phyloP scores from a whole-genome alignment of 1,140 invertebrate genomes.

The Odontomachus brunneus region DNA sequence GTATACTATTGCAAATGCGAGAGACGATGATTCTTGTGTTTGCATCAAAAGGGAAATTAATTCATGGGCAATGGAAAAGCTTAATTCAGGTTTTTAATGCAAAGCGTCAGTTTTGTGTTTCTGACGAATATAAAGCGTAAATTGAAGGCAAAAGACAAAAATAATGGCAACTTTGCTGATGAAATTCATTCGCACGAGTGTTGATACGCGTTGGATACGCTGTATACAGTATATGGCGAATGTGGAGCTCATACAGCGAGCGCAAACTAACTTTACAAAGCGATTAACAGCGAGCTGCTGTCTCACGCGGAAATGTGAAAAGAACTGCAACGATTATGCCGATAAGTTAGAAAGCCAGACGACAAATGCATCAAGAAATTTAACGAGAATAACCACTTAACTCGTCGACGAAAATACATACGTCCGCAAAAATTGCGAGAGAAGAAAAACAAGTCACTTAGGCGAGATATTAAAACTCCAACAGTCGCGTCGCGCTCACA shows the following conservation, averaged over 20 bases:
- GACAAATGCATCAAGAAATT: neutral
- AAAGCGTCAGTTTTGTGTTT: too few species aligned
- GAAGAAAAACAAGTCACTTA: neutral
- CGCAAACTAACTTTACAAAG: conserved; percentile 76
- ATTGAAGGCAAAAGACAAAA: too few species aligned
- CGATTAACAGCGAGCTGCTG: conserved; percentile 76
- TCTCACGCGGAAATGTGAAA: conserved; percentile 58
- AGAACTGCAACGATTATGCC: conserved; percentile 12
- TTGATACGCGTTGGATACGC: too few species aligned
- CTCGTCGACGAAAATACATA: neutral
- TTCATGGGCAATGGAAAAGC: too few species aligned
- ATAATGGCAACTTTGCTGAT: too few species aligned
- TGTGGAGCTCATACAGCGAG: conserved; percentile 41
- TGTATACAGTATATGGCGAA: conserved; percentile 72
- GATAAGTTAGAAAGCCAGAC: conserved; percentile 7
- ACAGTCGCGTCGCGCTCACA: neutral
- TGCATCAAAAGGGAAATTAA: too few species aligned
- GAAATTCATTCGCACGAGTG: too few species aligned
- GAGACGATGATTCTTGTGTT: too few species aligned
- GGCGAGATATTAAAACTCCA: conserved; percentile 8
- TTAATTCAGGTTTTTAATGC: too few species aligned
- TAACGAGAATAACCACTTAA: neutral
- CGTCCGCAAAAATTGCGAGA: neutral
- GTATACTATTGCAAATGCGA: too few species aligned
- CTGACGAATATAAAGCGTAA: too few species aligned